Percentiles rank a stretch among this genome's conserved stretches.
These are phyloP conservation scores for Andrena bicolor DNA, from an alignment of 2,888 invertebrate species.

Conservation along the genomic window DNA sequence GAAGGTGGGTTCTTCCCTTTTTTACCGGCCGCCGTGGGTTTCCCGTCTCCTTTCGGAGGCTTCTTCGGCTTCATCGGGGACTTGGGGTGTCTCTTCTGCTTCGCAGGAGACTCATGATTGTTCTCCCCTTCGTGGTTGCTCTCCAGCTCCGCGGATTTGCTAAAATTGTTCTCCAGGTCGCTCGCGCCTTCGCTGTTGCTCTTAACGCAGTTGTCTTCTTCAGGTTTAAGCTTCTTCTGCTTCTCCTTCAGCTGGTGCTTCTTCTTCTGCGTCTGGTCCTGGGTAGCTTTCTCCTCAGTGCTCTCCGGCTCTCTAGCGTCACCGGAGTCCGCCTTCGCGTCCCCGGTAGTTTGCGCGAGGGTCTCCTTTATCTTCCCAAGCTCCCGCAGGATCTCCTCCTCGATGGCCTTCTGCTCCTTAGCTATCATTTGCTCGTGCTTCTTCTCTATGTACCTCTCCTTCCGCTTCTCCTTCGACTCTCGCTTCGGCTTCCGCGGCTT, in stretches of 20 bases:
- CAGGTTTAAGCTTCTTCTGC: conserved; percentile 61
- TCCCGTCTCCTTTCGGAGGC: conserved; percentile 47
- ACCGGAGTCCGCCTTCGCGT: background rate
- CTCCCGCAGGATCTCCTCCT: conserved; percentile 82
- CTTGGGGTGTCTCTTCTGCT: conserved; percentile 69
- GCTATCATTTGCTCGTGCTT: conserved; percentile 83
- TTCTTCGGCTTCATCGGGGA: conserved; percentile 66
- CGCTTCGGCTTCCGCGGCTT: conserved; percentile 75
- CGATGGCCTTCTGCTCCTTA: conserved; percentile 83
- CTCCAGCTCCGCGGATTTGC: conserved; percentile 33
- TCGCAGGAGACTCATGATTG: conserved; percentile 48
- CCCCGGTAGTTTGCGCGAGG: conserved; percentile 44
- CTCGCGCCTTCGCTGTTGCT: conserved; percentile 26
- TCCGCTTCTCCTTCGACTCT: conserved; percentile 82
- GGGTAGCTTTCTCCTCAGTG: conserved; percentile 35
- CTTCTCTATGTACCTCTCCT: conserved; percentile 82
- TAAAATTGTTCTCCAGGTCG: conserved; percentile 58
- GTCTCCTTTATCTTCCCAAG: conserved; percentile 79
- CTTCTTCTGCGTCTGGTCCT: conserved; percentile 50
- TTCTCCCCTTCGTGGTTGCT: conserved; percentile 46
- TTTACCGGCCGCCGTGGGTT: conserved; percentile 41
- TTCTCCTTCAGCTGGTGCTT: conserved; percentile 65
- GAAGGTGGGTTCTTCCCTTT: conserved; percentile 56
- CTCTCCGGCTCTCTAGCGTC: conserved; percentile 39
- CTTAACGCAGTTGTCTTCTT: conserved; percentile 36